Base-by-base conservation (phyloP, 53 echinoderm and acorn worm genomes). In the Arbacia lixula region DNA sequence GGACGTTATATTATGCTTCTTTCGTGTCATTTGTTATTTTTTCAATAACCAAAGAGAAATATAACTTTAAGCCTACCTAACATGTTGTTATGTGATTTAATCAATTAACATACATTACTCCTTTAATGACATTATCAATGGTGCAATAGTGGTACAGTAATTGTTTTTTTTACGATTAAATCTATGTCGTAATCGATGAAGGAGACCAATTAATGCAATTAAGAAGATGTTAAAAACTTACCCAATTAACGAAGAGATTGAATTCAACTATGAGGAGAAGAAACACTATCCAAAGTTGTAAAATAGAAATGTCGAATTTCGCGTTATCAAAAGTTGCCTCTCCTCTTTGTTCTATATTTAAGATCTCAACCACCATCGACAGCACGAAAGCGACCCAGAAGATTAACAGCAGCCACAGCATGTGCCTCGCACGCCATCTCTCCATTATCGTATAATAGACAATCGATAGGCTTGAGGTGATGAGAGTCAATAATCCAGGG, bases 391-490 rank as follows among this genome's bases (percentile, higher is more conserved):
- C 8, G 6, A 76, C 22, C 93, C 93, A 91, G 51, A 91, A 96
- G 32, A 89, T 21, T 6, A 92, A 26, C 2, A 95, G 85, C 1
- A 92, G 40, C 33, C 83, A 63, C 12, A 77, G 61, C 95, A 95
- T 95, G 71, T 73, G 67, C 10, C 82, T 67, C 40, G 33, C 41
- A 20, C 88, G 72, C 91, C 93, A 91, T 32, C 58, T 63, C 63
- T 96, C 96, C 88, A 91, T 85, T 68, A 68, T 83, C 31, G 91
- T 91, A 61, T 88, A 96, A 51, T 76, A 89, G 12, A 86, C 37
- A 5, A 96, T 91, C 8, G 96, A 89, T 3, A 88, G 14, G 1
- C 85, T 19, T 3, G 84, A 69, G 14, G 87, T 92, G 1, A 91
- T 56, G 28, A 94, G 43, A 43, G 87, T 74, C 58, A 83, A n/a